Conservation (phyloP, 2,113 vertebrate genomes). For the Syngnathus floridae region DNA sequence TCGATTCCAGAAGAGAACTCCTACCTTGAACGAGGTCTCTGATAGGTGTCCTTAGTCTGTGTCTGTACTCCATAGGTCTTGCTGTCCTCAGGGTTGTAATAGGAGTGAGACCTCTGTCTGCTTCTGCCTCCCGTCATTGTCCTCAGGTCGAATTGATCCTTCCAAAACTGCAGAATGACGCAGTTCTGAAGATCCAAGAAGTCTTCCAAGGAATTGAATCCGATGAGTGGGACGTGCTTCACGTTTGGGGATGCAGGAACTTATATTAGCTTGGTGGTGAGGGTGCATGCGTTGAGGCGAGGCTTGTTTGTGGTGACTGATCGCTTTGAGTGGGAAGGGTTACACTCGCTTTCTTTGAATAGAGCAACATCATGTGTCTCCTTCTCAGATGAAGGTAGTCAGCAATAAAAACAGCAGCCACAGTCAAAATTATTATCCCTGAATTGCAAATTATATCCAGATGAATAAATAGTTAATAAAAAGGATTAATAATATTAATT, state of each 20-base stretch:
- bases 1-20: neutral
- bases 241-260: conserved; percentile 3
- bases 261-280: conserved; percentile 42
- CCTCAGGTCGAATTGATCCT: conserved; percentile 35
- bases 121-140: conserved; percentile 24
- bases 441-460: neutral
- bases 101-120: conserved; percentile 58
- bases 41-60: conserved; percentile 19
- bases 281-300: neutral
- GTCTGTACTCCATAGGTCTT: conserved; percentile 27
- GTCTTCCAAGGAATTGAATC: neutral
- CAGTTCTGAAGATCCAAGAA: conserved; percentile 46
- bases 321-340: conserved; percentile 19
- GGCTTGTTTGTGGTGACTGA: conserved; percentile 47
- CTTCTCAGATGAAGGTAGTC: conserved; percentile 29
- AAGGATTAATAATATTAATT: no score
- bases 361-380: neutral
- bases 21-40: conserved; percentile 64
- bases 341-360: conserved; percentile 23
- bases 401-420: neutral
- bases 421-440: neutral
- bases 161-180: conserved; percentile 47
- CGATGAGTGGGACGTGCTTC: neutral
- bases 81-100: conserved; percentile 35
- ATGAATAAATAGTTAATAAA: neutral